Evolutionary conservation across 2,113 vertebrate genomes (phyloP), one percentile per base, ranked within the genome.

Genomic region (Tretioscincus oriximinensis): DNA sequence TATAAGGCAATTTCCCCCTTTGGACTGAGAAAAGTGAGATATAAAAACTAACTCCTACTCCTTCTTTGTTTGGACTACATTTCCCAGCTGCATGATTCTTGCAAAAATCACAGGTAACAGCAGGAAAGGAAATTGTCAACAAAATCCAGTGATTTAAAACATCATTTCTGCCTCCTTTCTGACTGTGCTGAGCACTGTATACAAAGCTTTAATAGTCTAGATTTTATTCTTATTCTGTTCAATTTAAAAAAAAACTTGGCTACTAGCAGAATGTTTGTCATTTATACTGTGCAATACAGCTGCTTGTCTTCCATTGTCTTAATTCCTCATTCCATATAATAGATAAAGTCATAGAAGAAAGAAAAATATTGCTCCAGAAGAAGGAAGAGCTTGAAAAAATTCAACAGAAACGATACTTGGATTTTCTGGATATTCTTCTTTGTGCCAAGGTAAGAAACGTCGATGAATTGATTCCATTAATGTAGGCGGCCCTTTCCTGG

Each of bases 381-480:
- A 90, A 92, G 41, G 91, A 85, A 8, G 89, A 95, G 9, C 88
- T 94, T 31, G 86, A 88, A 1, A 89, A 82, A 61, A 78, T 90
- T 80, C 87, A 92, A 41, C 88, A 91, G 78, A 95, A 88, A 86
- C 93, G 93, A 63, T 78, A 94, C 87, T 63, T 93, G 81, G 96
- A 97, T 92, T 96, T 97, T 84, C 87, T 97, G 86, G 96, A 97
- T 89, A 96, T 97, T 78, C 91, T 97, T 35, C 93, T 97, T 49
- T 92, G 90, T 87, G 94, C 95, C 67, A 94, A 91, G 90, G 97
- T 97, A 94, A 86, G 91, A 75, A 92, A 47, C 63, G n/a, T n/a
- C n/a, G n/a, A 51, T 9, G 12, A 51, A 51, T 51, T 51, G 49
- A 9, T 51, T 35, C 24, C 2, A 41, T 8, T 45, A n/a, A 76